A percentile compares a stretch with the other conserved stretches of the same genome.
Evolutionary conservation across 2,888 invertebrate genomes (phyloP).

Genomic region (Ischnura elegans): DNA sequence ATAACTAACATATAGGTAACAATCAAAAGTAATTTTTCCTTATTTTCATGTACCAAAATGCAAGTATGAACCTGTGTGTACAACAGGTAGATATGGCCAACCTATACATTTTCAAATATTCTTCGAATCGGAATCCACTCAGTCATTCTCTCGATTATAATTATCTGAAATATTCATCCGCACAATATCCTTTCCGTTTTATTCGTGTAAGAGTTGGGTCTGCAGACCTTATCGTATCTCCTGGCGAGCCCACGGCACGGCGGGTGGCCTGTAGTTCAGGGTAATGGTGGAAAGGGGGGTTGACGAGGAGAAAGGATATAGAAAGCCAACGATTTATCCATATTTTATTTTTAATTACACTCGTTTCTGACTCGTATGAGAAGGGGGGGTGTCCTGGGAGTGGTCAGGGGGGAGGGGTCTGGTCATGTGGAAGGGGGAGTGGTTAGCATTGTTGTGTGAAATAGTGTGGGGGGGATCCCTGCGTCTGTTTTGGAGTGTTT

Average conservation of each 20-base stretch:
- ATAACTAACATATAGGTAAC: too few species aligned
- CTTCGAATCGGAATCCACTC: not conserved
- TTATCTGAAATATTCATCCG: slow-evolving; percentile 52
- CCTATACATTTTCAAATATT: not conserved
- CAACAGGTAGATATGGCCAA: not conserved
- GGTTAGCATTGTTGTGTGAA: slow-evolving; percentile 54
- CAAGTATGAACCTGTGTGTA: too few species aligned
- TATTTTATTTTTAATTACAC: slow-evolving; percentile 67
- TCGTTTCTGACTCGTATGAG: slow-evolving; percentile 5
- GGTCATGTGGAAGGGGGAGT: not conserved
- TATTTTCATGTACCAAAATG: too few species aligned
- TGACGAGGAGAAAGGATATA: not conserved
- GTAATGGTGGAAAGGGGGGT: not conserved
- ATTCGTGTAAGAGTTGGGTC: not conserved
- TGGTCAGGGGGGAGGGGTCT: not conserved
- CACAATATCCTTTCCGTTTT: not conserved
- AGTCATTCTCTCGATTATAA: slow-evolving; percentile 46
- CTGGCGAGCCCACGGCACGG: not conserved
- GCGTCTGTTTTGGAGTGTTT: slow-evolving; percentile 58
- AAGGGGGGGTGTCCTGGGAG: not conserved
- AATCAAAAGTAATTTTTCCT: too few species aligned
- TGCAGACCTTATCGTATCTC: not conserved
- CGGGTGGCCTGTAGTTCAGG: not conserved
- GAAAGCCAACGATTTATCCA: slow-evolving; percentile 53
- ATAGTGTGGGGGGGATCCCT: slow-evolving; percentile 47